Percentiles rank a stretch among this genome's conserved stretches.
phyloP scores from a whole-genome alignment of 2,113 vertebrate species.

The Eulemur rufifrons region DNA sequence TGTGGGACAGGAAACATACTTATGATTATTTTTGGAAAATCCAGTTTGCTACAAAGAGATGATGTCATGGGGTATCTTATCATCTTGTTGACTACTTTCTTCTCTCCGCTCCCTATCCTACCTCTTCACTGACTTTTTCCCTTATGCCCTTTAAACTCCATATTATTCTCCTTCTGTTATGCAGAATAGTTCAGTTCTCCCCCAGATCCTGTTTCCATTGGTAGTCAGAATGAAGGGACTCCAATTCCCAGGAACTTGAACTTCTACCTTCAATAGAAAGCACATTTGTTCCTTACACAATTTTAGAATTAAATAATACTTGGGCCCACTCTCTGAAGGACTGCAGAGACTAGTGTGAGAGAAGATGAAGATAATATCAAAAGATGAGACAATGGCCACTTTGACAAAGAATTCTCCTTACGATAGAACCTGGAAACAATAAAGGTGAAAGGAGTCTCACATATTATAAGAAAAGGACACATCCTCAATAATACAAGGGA shows the following conservation, averaged over 20 bases:
- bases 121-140: neutral
- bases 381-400: neutral
- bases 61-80: too few relatives aligned
- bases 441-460: neutral
- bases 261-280: neutral
- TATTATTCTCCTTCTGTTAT: neutral
- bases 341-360: neutral
- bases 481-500: neutral
- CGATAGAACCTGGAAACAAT: neutral
- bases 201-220: neutral
- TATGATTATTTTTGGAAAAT: neutral
- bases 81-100: neutral
- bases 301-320: neutral
- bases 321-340: neutral
- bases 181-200: neutral
- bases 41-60: neutral
- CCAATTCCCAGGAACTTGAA: neutral
- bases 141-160: neutral
- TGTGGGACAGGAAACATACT: neutral
- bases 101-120: neutral
- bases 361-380: neutral
- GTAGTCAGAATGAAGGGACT: neutral
- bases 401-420: neutral
- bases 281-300: neutral
- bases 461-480: neutral